Evolutionary conservation across 2,888 invertebrate species (phyloP), one percentile per base, ranked within the genome.

Genomic region (Diaphora mendica): DNA sequence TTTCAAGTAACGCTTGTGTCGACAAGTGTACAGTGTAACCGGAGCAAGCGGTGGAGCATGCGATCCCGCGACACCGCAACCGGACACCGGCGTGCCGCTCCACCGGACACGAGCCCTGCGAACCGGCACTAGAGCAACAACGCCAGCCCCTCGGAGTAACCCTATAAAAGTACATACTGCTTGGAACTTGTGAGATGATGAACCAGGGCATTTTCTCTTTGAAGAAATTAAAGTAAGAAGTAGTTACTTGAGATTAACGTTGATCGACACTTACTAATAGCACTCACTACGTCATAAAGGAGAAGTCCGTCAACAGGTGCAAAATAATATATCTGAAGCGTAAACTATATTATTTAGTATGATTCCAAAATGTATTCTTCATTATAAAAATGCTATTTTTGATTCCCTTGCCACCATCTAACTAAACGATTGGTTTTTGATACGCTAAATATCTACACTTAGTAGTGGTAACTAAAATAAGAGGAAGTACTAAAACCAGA

Each of bases 31-130:
- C 73, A 64, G 69, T 81, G 84, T 85, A 82, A 77, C 80, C 73
- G 76, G 81, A 86, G 87, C 79, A 77, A 39, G 82, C 86, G 82
- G 75, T 77, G 83, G 82, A 81, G 86, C 87, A 88, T 87, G 79
- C 87, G 89, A 89, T 85, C 86, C 85, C 80, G 81, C 84, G 84
- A 86, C 85, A 85, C 87, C 85, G 83, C 74, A 78, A 79, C 83
- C 77, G 84, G 75, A 75, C 85, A 90, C 86, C 83, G 78, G 85
- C 89, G 89, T 72, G 83, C 81, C 88, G 88, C 87, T 86, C 79
- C 90, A 86, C 82, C 84, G 79, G 80, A 71, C 81, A 75, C 74
- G 73, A 20, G 78, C 72, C 73, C 77, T 78, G 78, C 77, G 73
- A 74, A 76, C 76, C 75, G 30, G 23, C 44, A 66, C 70, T 42